These are phyloP conservation scores for Monopis laevigella DNA, from an alignment of 2,888 invertebrate genomes.

Conservation along the genomic window DNA sequence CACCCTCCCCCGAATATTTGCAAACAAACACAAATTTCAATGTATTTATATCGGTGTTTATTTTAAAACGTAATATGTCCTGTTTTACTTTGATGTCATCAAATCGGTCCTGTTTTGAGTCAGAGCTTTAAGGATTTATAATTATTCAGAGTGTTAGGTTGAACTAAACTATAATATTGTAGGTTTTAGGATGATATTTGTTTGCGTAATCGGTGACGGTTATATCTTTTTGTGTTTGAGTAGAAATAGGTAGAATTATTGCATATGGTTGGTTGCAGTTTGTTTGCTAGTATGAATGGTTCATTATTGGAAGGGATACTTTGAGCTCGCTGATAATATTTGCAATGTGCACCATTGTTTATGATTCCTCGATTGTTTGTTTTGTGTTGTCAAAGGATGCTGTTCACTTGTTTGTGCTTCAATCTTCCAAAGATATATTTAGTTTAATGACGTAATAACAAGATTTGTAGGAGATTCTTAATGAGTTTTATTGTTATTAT, in stretches of 20 bases:
- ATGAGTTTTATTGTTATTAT: no score
- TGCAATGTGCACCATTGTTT: conserved; percentile 65
- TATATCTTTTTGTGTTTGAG: conserved; percentile 35
- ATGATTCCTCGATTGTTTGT: conserved; percentile 65
- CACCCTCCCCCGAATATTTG: conserved; percentile 57
- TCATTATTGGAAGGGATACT: conserved; percentile 62
- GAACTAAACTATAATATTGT: conserved; percentile 54
- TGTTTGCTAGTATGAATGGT: conserved; percentile 65
- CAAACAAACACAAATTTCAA: conserved; percentile 55
- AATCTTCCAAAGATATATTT: background rate
- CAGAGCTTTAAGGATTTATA: conserved; percentile 58
- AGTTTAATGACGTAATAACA: no score
- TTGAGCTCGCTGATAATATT: conserved; percentile 55
- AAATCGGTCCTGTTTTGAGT: conserved; percentile 66
- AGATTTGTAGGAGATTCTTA: no score
- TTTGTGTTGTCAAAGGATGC: conserved; percentile 61
- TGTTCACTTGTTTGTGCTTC: conserved; percentile 28
- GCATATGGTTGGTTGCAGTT: conserved; percentile 65
- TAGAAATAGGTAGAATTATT: conserved; percentile 52
- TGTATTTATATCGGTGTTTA: conserved; percentile 64
- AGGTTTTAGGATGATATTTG: conserved; percentile 53
- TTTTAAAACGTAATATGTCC: conserved; percentile 66
- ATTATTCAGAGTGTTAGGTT: conserved; percentile 48
- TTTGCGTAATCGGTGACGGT: conserved; percentile 47
- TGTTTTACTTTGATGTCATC: conserved; percentile 67